These are phyloP conservation scores for Dermochelys coriacea DNA, from an alignment of 2,797 vertebrate species.

Conservation along the genomic window DNA sequence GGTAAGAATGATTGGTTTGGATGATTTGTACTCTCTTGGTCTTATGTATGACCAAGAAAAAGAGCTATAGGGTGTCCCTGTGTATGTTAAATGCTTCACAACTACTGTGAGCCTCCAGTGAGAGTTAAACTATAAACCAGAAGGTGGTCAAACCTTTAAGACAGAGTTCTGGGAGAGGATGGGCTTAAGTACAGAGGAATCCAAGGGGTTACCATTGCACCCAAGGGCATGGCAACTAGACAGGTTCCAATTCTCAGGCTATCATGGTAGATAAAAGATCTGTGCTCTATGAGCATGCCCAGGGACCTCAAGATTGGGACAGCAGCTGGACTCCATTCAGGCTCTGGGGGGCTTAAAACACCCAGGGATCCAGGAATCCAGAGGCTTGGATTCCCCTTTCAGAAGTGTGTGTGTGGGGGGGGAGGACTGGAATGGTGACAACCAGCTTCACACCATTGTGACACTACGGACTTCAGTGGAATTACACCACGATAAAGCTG, in stretches of 20 bases:
- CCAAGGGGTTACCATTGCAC: not conserved
- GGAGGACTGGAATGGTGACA: not conserved
- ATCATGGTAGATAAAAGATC: not conserved
- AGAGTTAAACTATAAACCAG: too few species aligned
- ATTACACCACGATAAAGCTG: not conserved
- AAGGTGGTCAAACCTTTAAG: not conserved
- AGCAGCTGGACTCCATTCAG: not conserved
- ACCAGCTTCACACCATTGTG: not conserved
- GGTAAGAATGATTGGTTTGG: too few species aligned
- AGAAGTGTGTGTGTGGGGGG: not conserved
- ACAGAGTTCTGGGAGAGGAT: not conserved
- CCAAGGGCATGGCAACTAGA: not conserved
- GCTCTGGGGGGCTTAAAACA: not conserved
- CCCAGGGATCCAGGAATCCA: not conserved
- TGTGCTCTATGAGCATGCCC: not conserved
- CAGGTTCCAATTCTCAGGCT: not conserved
- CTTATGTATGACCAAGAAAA: too few species aligned
- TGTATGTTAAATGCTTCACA: too few species aligned
- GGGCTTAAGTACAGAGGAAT: not conserved
- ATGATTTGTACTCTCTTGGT: too few species aligned
- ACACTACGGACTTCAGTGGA: not conserved
- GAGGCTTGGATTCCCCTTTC: not conserved
- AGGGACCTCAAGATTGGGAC: not conserved
- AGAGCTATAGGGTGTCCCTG: too few species aligned
- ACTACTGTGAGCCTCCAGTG: too few species aligned